Percentiles rank a stretch among this genome's conserved stretches.
These are phyloP conservation scores for Psittacula echo DNA, from an alignment of 2,797 vertebrate genomes.

Conservation along the genomic window DNA sequence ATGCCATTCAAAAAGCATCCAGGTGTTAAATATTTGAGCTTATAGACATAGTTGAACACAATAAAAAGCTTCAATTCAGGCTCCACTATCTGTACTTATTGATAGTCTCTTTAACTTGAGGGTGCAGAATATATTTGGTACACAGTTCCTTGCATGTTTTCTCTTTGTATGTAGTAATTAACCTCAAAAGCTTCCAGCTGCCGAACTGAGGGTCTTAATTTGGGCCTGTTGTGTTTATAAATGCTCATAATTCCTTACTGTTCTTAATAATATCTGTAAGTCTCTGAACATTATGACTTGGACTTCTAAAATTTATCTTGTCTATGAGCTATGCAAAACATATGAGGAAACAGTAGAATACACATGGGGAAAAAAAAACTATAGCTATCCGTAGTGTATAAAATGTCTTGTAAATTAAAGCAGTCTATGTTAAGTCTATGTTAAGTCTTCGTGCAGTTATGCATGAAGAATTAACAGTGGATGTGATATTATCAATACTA, in stretches of 20 bases:
- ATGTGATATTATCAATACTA: background rate
- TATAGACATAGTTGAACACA: fast-evolving
- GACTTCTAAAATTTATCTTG: slow-evolving; percentile 40
- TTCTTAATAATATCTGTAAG: slow-evolving; percentile 42
- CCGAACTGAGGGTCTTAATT: slow-evolving; percentile 19
- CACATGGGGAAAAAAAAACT: background rate
- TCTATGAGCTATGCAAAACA: slow-evolving; percentile 32
- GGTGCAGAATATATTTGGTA: background rate
- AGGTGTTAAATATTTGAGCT: background rate
- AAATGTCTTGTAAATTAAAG: background rate
- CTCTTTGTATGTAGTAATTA: background rate
- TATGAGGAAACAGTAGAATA: slow-evolving; percentile 43
- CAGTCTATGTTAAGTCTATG: background rate
- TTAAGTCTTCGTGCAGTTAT: background rate
- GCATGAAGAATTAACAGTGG: background rate
- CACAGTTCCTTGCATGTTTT: slow-evolving; percentile 2
- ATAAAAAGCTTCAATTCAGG: background rate
- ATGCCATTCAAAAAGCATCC: background rate
- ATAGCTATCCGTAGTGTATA: background rate
- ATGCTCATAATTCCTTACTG: slow-evolving; percentile 13
- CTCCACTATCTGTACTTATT: background rate
- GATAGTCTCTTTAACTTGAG: background rate
- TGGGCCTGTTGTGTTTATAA: slow-evolving; percentile 45
- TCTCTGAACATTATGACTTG: slow-evolving; percentile 29
- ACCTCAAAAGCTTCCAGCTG: slow-evolving; percentile 31